Conservation (phyloP, 2,888 invertebrate species). For the Entomobrya proxima region DNA sequence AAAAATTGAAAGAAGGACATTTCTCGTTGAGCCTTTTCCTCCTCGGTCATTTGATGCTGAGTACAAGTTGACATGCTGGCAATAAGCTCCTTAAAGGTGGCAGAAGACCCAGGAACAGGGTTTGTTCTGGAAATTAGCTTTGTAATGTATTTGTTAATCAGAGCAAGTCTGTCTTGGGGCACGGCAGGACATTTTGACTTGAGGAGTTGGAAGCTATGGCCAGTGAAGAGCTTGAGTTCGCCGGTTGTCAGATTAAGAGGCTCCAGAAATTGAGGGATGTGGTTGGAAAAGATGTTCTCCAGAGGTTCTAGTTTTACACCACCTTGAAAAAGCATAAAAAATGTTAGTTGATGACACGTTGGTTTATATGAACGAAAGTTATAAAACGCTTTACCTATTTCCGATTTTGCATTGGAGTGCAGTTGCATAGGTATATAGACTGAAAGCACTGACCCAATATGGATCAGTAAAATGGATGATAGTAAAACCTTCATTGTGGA, state of each 20-base stretch:
- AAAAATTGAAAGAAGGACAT: neutral
- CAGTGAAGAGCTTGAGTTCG: conserved; percentile 66
- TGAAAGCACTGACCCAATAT: neutral
- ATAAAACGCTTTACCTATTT: neutral
- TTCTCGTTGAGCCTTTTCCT: conserved; percentile 4
- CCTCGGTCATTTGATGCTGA: conserved; percentile 5
- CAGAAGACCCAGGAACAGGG: conserved; percentile 29
- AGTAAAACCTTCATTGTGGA: neutral
- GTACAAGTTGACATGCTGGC: conserved; percentile 49
- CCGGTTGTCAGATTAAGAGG: conserved; percentile 53
- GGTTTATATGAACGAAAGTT: neutral
- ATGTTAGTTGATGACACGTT: neutral
- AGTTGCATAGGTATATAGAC: no score
- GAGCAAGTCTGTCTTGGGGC: conserved; percentile 43
- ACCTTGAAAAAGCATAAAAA: neutral
- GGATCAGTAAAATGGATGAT: neutral
- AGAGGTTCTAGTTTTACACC: neutral
- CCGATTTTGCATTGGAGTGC: neutral
- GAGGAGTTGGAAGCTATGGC: conserved; percentile 62
- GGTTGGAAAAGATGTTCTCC: conserved; percentile 48
- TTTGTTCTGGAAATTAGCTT: conserved; percentile 61
- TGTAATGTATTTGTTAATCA: conserved; percentile 63
- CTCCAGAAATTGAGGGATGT: conserved; percentile 35
- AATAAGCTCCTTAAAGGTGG: conserved; percentile 20
- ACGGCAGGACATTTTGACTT: conserved; percentile 63